Evolutionary conservation across 2,888 invertebrate genomes (phyloP).

Genomic region (Drosophila fulvimacula): DNA sequence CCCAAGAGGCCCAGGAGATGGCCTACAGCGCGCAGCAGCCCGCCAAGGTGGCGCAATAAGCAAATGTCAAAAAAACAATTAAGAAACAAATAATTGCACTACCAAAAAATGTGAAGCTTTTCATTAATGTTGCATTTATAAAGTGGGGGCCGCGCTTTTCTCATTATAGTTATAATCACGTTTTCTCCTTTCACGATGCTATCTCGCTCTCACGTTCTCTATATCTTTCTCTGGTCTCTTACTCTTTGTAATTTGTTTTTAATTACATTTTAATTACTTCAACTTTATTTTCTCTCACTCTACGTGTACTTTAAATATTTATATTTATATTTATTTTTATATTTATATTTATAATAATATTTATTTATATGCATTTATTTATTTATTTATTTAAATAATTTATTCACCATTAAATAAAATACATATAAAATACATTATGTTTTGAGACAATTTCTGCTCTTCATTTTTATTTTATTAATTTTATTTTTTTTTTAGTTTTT

Average conservation of each 20-base stretch:
- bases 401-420: conserved; percentile 59
- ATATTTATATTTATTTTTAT: conserved; percentile 44
- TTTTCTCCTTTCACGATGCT: conserved; percentile 33
- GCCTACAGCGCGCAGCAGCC: conserved; percentile 88
- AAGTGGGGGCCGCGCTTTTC: conserved; percentile 38
- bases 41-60: conserved; percentile 56
- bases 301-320: conserved; percentile 35
- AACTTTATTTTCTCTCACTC: conserved; percentile 22
- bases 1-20: conserved; percentile 86
- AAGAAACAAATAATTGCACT: conserved; percentile 17
- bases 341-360: conserved; percentile 45
- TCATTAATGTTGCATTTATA: conserved; percentile 63
- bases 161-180: conserved; percentile 25
- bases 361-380: conserved; percentile 36
- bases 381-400: conserved; percentile 30
- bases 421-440: conserved; percentile 47
- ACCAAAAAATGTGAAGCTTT: conserved; percentile 34
- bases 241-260: conserved; percentile 4
- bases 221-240: not conserved
- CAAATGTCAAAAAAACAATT: conserved; percentile 1
- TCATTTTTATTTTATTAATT: conserved; percentile 36
- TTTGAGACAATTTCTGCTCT: conserved; percentile 50
- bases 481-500: conserved; percentile 75
- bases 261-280: conserved; percentile 8
- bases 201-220: conserved; percentile 4